These are phyloP conservation scores for Phthorimaea operculella DNA, from an alignment of 1,140 invertebrate genomes.

Conservation along the genomic window DNA sequence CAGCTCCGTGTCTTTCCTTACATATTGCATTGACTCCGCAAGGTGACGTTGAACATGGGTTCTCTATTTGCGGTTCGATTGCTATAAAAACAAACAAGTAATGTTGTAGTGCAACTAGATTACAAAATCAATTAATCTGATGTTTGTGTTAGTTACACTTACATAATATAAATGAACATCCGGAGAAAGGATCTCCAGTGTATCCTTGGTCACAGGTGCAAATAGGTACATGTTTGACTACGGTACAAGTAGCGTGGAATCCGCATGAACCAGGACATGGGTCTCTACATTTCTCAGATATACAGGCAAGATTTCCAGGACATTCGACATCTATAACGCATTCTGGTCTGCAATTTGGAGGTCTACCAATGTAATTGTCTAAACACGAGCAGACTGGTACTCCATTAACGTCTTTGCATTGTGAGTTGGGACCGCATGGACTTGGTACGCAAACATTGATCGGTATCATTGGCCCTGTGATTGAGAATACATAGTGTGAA, in stretches of 20 bases:
- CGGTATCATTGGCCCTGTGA: conserved; percentile 45
- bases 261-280: conserved; percentile 82
- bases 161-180: conserved; percentile 70
- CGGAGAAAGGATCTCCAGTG: conserved; percentile 79
- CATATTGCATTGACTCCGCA: conserved; percentile 87
- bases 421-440: conserved; percentile 75
- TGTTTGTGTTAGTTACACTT: conserved; percentile 33
- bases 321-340: conserved; percentile 78
- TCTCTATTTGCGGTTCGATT: conserved; percentile 56
- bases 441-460: conserved; percentile 70
- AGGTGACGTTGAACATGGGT: conserved; percentile 74
- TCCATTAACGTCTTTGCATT: conserved; percentile 71
- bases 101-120: background rate
- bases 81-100: conserved; percentile 30
- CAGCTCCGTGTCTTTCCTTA: conserved; percentile 76
- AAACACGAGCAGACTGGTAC: conserved; percentile 75
- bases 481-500: conserved; percentile 8
- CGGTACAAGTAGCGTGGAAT: conserved; percentile 73
- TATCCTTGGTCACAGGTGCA: conserved; percentile 77
- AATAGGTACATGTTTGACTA: conserved; percentile 76
- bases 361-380: conserved; percentile 74
- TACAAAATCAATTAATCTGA: background rate
- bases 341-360: conserved; percentile 79
- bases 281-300: conserved; percentile 75
- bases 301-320: conserved; percentile 73